phyloP scores from a whole-genome alignment of 1,140 invertebrate species.

The Musca vetustissima region DNA sequence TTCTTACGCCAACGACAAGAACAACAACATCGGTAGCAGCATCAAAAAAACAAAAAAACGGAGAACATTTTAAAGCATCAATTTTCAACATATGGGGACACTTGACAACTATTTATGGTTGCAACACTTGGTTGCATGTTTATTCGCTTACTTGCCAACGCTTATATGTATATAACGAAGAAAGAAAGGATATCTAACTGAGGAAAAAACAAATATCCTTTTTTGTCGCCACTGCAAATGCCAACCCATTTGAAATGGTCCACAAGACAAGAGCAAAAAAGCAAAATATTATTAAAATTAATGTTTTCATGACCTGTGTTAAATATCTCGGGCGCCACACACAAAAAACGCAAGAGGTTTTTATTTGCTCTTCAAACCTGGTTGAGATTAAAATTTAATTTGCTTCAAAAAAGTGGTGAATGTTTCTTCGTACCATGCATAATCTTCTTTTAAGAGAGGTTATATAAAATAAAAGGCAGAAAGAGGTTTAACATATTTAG shows the following conservation, averaged over 20 bases:
- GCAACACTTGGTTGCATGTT: neutral
- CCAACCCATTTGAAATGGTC: neutral
- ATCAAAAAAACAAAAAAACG: neutral
- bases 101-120: constrained; percentile 20
- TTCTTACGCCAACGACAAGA: neutral
- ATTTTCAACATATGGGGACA: constrained; percentile 16
- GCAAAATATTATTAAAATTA: constrained; percentile 11
- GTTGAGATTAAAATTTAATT: constrained; percentile 17
- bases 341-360: neutral
- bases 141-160: neutral
- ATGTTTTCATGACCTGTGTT: constrained; percentile 12
- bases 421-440: too few relatives aligned
- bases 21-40: neutral
- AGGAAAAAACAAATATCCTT: neutral
- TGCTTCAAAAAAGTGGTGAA: neutral
- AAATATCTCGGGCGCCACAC: neutral
- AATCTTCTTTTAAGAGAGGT: too few relatives aligned
- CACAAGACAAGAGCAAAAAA: neutral
- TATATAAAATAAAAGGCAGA: too few relatives aligned
- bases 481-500: too few relatives aligned
- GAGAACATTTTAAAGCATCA: constrained; percentile 21
- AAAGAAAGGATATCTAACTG: neutral
- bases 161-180: neutral
- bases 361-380: neutral
- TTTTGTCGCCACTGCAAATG: neutral